Conservation (phyloP, 2,888 invertebrate species). For the Galerucella pusilla region DNA sequence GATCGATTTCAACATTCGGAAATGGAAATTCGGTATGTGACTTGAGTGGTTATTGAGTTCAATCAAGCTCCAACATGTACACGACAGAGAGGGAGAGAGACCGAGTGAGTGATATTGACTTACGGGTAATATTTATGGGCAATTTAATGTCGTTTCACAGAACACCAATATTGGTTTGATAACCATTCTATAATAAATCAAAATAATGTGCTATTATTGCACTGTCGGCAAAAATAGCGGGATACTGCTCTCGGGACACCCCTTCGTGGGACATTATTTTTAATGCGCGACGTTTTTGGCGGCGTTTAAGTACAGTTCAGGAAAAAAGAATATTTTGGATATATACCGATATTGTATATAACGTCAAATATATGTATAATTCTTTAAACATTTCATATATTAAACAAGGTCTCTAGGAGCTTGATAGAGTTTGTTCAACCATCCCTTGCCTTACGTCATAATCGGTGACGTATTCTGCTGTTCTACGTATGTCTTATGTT, state of each 20-base stretch:
- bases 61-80: conserved; percentile 56
- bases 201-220: conserved; percentile 67
- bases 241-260: conserved; percentile 44
- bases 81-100: conserved; percentile 27
- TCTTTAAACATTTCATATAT: too few species aligned
- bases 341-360: neutral
- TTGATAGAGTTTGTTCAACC: too few species aligned
- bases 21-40: conserved; percentile 49
- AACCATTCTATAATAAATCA: conserved; percentile 66
- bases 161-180: conserved; percentile 66
- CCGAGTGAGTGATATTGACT: conserved; percentile 61
- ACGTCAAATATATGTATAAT: neutral
- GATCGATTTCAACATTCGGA: conserved; percentile 1
- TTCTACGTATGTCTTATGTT: too few species aligned
- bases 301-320: conserved; percentile 28
- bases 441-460: too few species aligned
- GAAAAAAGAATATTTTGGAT: conserved; percentile 8
- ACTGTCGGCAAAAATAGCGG: conserved; percentile 62
- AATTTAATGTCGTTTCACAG: conserved; percentile 65
- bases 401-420: too few species aligned
- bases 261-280: conserved; percentile 45
- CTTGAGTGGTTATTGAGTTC: conserved; percentile 57
- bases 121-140: conserved; percentile 66
- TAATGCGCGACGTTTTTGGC: conserved; percentile 36
- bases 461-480: too few species aligned